These are phyloP conservation scores for Stichopus chloronotus DNA, from an alignment of 35 echinoderm and acorn worm species.

Conservation along the genomic window DNA sequence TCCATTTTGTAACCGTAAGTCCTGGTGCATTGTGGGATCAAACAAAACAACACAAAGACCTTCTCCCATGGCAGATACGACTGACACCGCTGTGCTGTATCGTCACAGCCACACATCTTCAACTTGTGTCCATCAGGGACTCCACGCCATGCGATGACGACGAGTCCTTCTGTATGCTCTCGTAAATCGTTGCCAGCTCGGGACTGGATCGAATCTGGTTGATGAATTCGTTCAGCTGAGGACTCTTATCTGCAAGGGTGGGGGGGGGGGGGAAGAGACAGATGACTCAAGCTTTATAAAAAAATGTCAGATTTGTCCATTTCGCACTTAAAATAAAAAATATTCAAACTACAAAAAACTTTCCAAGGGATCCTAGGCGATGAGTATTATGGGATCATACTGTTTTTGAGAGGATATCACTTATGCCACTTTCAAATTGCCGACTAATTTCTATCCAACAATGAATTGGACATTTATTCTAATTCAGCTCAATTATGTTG, in stretches of 20 bases:
- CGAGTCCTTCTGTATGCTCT: constrained; percentile 95
- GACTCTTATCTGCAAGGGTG: constrained; percentile 84
- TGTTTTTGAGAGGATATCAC: too few relatives aligned
- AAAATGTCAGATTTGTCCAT: background rate
- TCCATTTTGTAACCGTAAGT: background rate
- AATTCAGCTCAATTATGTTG: too few relatives aligned
- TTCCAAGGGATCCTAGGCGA: background rate
- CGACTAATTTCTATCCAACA: too few relatives aligned
- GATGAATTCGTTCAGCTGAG: constrained; percentile 89
- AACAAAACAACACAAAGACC: constrained; percentile 27
- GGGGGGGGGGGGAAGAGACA: background rate
- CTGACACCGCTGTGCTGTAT: background rate
- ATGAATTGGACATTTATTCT: too few relatives aligned
- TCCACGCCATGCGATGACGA: constrained; percentile 72
- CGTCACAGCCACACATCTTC: background rate
- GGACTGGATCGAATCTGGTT: constrained; percentile 90
- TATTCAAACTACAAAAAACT: background rate
- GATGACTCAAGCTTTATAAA: background rate
- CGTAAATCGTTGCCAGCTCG: constrained; percentile 95
- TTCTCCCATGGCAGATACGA: background rate
- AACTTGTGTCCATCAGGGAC: constrained; percentile 96
- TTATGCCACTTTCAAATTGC: too few relatives aligned
- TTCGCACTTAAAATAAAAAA: background rate
- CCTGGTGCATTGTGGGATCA: constrained; percentile 27
- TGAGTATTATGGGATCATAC: too few relatives aligned